Conservation (phyloP, 2,113 vertebrate species). For the Craseonycteris thonglongyai region DNA sequence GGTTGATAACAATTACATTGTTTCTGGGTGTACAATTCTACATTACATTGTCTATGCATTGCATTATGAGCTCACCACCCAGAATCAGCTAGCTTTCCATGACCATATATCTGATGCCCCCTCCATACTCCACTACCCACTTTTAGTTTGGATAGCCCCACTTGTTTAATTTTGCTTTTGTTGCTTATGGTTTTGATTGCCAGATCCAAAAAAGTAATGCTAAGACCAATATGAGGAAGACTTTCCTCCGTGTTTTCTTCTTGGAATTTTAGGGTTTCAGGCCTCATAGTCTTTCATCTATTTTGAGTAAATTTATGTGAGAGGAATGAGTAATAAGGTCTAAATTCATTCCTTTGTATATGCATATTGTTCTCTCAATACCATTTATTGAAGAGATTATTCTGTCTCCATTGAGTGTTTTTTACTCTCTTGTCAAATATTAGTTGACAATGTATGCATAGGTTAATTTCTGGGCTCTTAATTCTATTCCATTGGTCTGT, state of each 20-base stretch:
- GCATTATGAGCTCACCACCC: no score
- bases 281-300: not conserved
- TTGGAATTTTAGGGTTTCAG: not conserved
- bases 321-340: not conserved
- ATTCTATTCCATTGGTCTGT: not conserved
- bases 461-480: not conserved
- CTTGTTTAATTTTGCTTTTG: not conserved
- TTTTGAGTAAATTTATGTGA: not conserved
- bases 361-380: not conserved
- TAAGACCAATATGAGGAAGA: not conserved
- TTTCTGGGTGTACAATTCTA: no score
- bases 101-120: not conserved
- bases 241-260: not conserved
- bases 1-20: not conserved
- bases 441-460: not conserved
- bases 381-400: not conserved
- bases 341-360: not conserved
- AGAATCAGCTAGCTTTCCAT: not conserved
- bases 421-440: not conserved
- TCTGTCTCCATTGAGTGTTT: not conserved
- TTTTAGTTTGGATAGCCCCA: not conserved
- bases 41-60: no score
- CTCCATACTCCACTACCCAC: not conserved
- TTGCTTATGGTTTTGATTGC: not conserved
- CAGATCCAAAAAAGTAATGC: not conserved